A percentile compares a stretch with the other conserved stretches of the same genome.
These are phyloP conservation scores for Probosciger aterrimus DNA, from an alignment of 2,113 vertebrate genomes.

Conservation along the genomic window DNA sequence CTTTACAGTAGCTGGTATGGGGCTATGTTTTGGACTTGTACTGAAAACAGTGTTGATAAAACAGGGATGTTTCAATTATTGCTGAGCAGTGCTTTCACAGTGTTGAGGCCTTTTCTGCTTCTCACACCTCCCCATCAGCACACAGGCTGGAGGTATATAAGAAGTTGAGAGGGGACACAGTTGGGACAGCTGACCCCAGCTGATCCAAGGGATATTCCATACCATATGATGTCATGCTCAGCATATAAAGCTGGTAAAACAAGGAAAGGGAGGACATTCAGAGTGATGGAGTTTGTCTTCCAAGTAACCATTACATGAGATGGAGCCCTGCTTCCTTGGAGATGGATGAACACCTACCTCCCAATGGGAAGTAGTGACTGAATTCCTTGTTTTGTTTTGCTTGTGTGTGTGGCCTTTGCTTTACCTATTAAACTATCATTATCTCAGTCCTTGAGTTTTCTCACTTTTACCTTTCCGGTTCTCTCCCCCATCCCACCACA, in stretches of 20 bases:
- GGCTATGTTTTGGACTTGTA: not conserved
- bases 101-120: not conserved
- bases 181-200: not conserved
- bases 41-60: not conserved
- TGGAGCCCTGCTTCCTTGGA: not conserved
- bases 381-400: not conserved
- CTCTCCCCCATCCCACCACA: not conserved
- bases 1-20: not conserved
- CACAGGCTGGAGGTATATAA: not conserved
- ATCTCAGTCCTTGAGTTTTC: not conserved
- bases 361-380: not conserved
- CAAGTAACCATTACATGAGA: accelerated
- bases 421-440: not conserved
- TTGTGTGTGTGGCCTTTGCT: not conserved
- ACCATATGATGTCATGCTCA: not conserved
- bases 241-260: not conserved
- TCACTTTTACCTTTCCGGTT: not conserved
- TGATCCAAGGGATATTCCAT: not conserved
- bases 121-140: not conserved
- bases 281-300: not conserved
- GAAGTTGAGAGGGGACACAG: not conserved
- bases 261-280: not conserved
- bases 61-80: not conserved
- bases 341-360: not conserved
- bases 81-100: not conserved